Percentiles rank a stretch among this genome's conserved stretches.
Evolutionary conservation across 1,140 invertebrate species (phyloP).

Genomic region (Dreissena polymorpha): DNA sequence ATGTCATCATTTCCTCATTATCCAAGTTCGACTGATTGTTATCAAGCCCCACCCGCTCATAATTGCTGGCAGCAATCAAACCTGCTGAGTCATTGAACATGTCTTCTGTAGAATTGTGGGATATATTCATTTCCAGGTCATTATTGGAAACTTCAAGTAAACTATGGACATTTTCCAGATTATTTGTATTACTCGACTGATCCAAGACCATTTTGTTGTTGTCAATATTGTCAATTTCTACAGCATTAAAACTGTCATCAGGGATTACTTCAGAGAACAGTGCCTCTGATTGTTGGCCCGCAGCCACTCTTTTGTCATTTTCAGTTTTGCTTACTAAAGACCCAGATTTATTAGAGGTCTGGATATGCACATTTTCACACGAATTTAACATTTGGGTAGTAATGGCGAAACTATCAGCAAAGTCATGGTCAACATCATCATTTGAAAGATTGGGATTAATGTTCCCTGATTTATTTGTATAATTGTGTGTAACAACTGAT

Average conservation of each 20-base stretch:
- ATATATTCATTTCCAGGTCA: slow-evolving; percentile 50
- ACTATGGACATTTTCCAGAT: too few species aligned
- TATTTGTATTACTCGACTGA: too few species aligned
- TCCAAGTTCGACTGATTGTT: slow-evolving; percentile 38
- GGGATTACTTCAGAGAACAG: background rate
- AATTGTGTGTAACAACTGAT: too few species aligned
- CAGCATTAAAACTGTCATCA: slow-evolving; percentile 23
- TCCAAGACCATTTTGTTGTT: too few species aligned
- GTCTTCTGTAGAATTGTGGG: slow-evolving; percentile 38
- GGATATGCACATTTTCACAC: too few species aligned
- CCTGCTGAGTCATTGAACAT: slow-evolving; percentile 56
- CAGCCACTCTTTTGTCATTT: background rate
- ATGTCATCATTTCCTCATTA: slow-evolving; percentile 32
- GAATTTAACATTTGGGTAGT: too few species aligned
- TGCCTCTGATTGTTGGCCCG: background rate
- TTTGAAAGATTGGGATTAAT: too few species aligned
- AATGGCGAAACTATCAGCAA: too few species aligned
- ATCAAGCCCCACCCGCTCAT: slow-evolving; percentile 62
- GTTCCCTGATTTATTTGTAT: too few species aligned
- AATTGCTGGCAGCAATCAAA: slow-evolving; percentile 71
- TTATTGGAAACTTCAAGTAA: slow-evolving; percentile 2
- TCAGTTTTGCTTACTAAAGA: too few species aligned
- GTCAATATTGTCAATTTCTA: background rate
- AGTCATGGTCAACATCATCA: too few species aligned
- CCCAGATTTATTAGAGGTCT: too few species aligned